phyloP scores from a whole-genome alignment of 2,797 vertebrate genomes.

The Parauchenoglanis ngamensis region DNA sequence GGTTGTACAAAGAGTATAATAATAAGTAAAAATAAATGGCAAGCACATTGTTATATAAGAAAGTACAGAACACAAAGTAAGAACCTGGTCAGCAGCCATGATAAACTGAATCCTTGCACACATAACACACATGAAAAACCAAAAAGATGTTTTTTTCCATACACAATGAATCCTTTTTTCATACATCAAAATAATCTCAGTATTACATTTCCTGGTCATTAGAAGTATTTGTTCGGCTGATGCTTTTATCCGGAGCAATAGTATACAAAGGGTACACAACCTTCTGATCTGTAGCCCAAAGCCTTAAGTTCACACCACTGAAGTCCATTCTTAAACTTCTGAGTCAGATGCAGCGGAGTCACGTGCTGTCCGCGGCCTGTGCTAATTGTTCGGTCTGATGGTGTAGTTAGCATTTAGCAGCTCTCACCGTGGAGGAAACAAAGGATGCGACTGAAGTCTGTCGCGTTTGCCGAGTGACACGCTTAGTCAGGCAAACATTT shows the following conservation, averaged over 20 bases:
- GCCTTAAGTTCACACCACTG: neutral
- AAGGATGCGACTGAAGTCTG: neutral
- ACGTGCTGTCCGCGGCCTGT: neutral
- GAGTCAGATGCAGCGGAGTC: neutral
- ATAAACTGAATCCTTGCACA: neutral
- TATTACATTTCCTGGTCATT: neutral
- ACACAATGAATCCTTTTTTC: neutral
- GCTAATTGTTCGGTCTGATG: neutral
- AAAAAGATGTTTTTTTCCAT: neutral
- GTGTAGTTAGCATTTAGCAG: neutral
- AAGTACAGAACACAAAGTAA: neutral
- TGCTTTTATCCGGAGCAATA: neutral
- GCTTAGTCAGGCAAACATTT: conserved; percentile 9
- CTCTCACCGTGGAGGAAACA: neutral
- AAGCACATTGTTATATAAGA: neutral
- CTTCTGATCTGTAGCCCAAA: neutral
- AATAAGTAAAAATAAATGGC: neutral
- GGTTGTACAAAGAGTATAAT: neutral
- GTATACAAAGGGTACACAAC: neutral
- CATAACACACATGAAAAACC: neutral
- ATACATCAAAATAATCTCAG: too few species aligned
- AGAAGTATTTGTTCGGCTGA: neutral
- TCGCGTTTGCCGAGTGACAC: neutral
- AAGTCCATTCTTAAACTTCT: neutral
- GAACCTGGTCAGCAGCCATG: neutral